These are phyloP conservation scores for Neoascia interrupta DNA, from an alignment of 2,888 invertebrate species.

Conservation along the genomic window DNA sequence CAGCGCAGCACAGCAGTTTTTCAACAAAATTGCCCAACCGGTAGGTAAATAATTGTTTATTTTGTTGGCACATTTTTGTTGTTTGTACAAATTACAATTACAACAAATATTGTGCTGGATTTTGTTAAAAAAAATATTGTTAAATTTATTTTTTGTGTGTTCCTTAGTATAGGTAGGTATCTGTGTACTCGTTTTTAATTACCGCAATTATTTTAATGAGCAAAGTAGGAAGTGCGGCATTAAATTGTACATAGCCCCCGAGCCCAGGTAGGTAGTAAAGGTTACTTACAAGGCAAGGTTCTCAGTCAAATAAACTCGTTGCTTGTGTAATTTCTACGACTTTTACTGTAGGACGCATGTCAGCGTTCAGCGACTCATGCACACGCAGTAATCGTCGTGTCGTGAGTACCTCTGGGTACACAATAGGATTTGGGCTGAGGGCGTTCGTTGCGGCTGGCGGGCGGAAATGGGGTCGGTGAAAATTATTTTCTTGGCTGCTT, in stretches of 20 bases:
- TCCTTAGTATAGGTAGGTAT: too few species aligned
- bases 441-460: neutral
- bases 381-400: slow-evolving; percentile 41
- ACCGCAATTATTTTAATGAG: slow-evolving; percentile 60
- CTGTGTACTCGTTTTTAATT: slow-evolving; percentile 62
- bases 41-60: slow-evolving; percentile 64
- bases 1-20: slow-evolving; percentile 31
- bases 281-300: slow-evolving; percentile 17
- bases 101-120: slow-evolving; percentile 5
- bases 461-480: slow-evolving; percentile 66
- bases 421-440: slow-evolving; percentile 43
- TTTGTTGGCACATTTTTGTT: slow-evolving; percentile 12
- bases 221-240: slow-evolving; percentile 58
- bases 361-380: slow-evolving; percentile 36
- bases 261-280: slow-evolving; percentile 4
- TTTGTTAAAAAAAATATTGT: slow-evolving; percentile 4
- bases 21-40: slow-evolving; percentile 60
- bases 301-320: neutral
- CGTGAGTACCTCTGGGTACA: slow-evolving; percentile 18
- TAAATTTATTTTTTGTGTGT: slow-evolving; percentile 6
- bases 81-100: slow-evolving; percentile 25
- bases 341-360: slow-evolving; percentile 58
- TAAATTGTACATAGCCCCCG: slow-evolving; percentile 20
- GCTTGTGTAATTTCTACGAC: slow-evolving; percentile 48
- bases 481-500: slow-evolving; percentile 36